These are phyloP conservation scores for Sebastes steindachneri DNA, from an alignment of 2,797 vertebrate species.

Conservation along the genomic window DNA sequence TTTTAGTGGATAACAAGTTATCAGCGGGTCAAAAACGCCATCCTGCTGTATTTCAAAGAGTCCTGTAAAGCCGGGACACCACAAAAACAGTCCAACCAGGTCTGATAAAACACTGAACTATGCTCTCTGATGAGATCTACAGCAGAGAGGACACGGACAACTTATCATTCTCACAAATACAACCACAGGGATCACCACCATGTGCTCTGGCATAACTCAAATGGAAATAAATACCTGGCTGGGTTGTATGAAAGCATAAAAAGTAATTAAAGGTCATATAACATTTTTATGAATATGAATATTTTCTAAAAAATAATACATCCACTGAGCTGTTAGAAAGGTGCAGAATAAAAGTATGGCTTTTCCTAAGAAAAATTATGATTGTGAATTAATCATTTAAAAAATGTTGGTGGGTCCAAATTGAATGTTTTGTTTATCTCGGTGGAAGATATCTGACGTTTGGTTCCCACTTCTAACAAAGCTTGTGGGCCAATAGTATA, in stretches of 20 bases:
- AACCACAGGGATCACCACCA: neutral
- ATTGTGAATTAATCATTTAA: no score
- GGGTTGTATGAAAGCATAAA: neutral
- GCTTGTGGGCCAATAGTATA: no score
- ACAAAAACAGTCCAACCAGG: neutral
- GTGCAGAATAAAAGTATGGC: no score
- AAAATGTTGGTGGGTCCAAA: no score
- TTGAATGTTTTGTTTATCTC: no score
- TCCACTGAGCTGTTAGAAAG: no score
- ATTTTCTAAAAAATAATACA: no score
- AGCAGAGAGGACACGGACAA: neutral
- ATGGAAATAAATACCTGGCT: neutral
- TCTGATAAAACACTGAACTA: neutral
- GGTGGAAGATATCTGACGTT: no score
- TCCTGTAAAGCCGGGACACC: no score
- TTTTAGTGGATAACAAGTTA: neutral
- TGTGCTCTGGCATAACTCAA: neutral
- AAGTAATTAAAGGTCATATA: neutral
- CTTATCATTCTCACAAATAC: neutral
- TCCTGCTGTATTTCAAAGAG: neutral
- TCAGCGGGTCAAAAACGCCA: neutral
- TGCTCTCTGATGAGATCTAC: neutral
- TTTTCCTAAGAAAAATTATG: no score
- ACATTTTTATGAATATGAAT: no score
- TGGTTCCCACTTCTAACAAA: no score